Evolutionary conservation across 2,888 invertebrate genomes (phyloP), one percentile per base, ranked within the genome.

Genomic region (Pyrrhosoma nymphula): DNA sequence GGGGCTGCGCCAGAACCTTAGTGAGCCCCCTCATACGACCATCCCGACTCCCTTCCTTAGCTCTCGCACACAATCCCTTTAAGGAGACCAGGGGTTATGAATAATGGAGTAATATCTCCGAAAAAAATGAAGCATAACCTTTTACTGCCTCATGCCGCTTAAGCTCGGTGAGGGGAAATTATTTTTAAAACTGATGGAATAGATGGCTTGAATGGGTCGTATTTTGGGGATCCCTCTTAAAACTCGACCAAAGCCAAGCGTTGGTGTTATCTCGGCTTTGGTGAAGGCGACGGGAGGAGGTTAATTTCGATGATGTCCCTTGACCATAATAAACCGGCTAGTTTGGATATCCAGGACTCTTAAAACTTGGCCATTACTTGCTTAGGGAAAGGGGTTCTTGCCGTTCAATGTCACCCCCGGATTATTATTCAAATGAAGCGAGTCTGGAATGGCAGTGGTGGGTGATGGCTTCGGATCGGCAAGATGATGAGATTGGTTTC

Each of bases 361-460:
- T 91, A 35, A 75, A 39, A 69, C 16, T 35, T 47, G 39, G 69
- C 47, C 75, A 55, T 93, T 35, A 93, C 63, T 55, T 12, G 47
- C 69, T 60, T 47, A 18, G 63, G 63, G 91, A 56, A 39, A 16
- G 47, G 39, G n/a, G 18, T 55, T 1, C 56, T 56, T 26, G 55
- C 26, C 55, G 47, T 47, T 82, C 35, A 82, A 16, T 82, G 56
- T 89, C 55, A n/a, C 26, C 18, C 30, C 4, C 6, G 47, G 93
- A 93, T 93, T 75, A 93, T 93, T 69, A 93, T 93, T 93, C 14
- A 93, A 93, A 93, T 75, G 93, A 93, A 75, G 39, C 39, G 35
- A 82, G 82, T 35, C 75, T 0, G 63, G 18, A 30, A 56, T 8
- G 6, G 23, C 35, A 10, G 16, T 20, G 23, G 26, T 10, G 39